phyloP scores from a whole-genome alignment of 2,797 vertebrate genomes.

The Muscicapa striata region DNA sequence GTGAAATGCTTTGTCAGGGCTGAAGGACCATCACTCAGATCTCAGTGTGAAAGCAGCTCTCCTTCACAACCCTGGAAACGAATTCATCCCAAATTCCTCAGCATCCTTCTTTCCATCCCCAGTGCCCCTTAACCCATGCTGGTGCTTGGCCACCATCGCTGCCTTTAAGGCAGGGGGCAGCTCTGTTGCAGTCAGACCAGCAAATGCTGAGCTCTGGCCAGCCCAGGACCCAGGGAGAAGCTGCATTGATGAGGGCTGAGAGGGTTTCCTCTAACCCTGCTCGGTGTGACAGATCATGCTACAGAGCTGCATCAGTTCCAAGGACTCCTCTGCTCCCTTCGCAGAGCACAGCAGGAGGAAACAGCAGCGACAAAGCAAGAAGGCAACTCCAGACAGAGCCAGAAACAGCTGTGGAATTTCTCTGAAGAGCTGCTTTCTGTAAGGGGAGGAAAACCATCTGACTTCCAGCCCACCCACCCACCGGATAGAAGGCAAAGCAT shows the following conservation, averaged over 20 bases:
- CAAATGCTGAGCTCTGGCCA: neutral
- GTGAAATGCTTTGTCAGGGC: neutral
- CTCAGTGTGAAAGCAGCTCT: neutral
- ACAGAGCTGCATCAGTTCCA: neutral
- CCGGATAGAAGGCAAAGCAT: neutral
- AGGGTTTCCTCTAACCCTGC: neutral
- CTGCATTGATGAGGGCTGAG: neutral
- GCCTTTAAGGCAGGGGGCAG: neutral
- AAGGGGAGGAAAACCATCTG: neutral
- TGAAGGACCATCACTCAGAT: neutral
- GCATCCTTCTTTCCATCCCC: neutral
- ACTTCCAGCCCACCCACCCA: slow-evolving; percentile 29
- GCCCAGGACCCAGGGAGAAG: neutral
- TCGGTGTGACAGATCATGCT: neutral
- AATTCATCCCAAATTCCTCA: neutral
- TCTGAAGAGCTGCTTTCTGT: neutral
- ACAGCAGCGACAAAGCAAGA: neutral
- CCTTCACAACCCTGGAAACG: neutral
- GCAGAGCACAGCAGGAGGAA: neutral
- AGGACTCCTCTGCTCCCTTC: neutral
- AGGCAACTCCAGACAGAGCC: neutral
- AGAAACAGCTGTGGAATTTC: slow-evolving; percentile 34
- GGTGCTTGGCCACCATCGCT: neutral
- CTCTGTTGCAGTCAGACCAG: neutral
- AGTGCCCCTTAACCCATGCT: neutral